Evolutionary conservation across 1,140 invertebrate genomes (phyloP).

Genomic region (Pteromalus puparum): DNA sequence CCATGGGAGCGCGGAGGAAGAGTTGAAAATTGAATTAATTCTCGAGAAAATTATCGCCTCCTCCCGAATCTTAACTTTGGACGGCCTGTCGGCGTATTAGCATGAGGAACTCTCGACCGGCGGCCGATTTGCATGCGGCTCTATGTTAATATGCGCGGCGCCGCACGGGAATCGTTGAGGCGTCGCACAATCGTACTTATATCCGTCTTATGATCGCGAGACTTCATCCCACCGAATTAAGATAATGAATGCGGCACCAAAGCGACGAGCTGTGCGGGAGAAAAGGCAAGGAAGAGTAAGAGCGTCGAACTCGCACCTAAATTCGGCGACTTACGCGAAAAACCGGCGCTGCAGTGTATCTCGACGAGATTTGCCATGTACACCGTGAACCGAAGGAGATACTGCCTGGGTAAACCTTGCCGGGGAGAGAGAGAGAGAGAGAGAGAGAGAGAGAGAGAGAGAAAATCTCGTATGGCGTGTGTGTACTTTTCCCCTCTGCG

Average conservation of each 20-base stretch:
- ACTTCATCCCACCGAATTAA: not conserved
- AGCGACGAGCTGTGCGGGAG: too few species aligned
- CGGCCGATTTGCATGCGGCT: conserved; percentile 63
- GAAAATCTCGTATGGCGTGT: conserved; percentile 8
- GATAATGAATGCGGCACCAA: not conserved
- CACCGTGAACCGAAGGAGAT: conserved; percentile 54
- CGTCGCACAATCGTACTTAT: conserved; percentile 53
- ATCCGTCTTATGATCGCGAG: conserved; percentile 57
- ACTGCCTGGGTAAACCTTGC: conserved; percentile 34
- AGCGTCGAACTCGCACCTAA: not conserved
- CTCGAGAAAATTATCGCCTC: not conserved
- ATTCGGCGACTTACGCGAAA: conserved; percentile 13
- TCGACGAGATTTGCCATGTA: conserved; percentile 60
- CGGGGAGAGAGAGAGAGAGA: too few species aligned
- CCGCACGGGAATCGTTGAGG: conserved; percentile 59
- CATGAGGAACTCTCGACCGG: conserved; percentile 58
- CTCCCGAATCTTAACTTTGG: not conserved
- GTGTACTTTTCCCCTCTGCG: not conserved
- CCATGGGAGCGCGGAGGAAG: too few species aligned
- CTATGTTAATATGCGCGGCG: conserved; percentile 66
- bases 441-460: not conserved
- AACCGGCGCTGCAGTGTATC: conserved; percentile 47
- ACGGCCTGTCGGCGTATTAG: conserved; percentile 40
- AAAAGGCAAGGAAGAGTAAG: not conserved
- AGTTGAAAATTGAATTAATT: conserved; percentile 7